Evolutionary conservation across 2,113 vertebrate species (phyloP), one percentile per base, ranked within the genome.

Genomic region (Halcyon malimbica): DNA sequence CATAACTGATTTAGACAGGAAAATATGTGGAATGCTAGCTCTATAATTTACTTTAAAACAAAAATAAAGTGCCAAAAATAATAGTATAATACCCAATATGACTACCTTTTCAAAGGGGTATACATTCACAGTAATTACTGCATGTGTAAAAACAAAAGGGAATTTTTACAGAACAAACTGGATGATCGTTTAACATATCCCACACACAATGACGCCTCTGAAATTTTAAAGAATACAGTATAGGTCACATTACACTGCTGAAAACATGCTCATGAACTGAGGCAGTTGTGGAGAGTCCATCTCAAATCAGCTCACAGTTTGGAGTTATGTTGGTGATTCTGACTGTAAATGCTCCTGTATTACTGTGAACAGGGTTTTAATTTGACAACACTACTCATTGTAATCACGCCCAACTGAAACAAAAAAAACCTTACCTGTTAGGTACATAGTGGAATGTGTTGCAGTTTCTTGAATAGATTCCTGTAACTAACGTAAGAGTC

Each of bases 51-150:
- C 9, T 83, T 83, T 37, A 74, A 96, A 95, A 74, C 42, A 93
- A 91, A 96, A 95, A 75, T 39, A 42, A 93, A 73, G 31, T 80
- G 70, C 57, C 54, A 88, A 76, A 95, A 93, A 65, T 62, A 88
- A 77, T 88, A 69, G 18, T 84, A 20, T 39, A 77, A 89, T 73
- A n/a, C 33, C 9, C 62, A 83, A 76, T 46, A 57, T 53, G 5
- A 64, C 77, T 82, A 62, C n/a, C 69, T 96, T 90, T 87, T 96
- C 87, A 94, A 94, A 83, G 57, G 11, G 19, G 29, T 87, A 67
- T 75, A 59, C 63, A 87, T 91, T 64, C 69, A 50, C 29, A 48
- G 41, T 86, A 80, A 92, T 86, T 85, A 83, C 33, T 80, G 37
- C 37, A 23, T 35, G 5, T 48, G 39, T 87, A 18, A 62, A 37